Conservation (phyloP, 2,888 invertebrate genomes). For the Philonicus albiceps region DNA sequence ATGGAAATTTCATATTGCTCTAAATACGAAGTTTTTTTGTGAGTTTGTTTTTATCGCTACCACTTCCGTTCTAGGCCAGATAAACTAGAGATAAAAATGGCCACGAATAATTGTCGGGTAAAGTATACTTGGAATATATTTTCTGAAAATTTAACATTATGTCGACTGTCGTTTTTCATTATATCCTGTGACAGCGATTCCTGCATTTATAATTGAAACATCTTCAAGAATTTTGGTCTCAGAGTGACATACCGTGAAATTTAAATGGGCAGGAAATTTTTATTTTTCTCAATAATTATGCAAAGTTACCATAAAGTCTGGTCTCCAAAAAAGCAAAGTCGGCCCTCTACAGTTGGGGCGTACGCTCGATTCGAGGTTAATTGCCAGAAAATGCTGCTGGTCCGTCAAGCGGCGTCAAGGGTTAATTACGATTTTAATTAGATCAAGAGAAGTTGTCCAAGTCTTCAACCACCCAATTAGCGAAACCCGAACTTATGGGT, state of each 20-base stretch:
- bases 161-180: background rate
- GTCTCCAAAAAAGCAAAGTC: background rate
- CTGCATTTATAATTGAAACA: background rate
- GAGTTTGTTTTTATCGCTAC: background rate
- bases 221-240: background rate
- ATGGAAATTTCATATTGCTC: background rate
- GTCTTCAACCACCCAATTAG: slow-evolving; percentile 30
- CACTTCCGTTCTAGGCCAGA: background rate
- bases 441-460: slow-evolving; percentile 31
- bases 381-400: slow-evolving; percentile 35
- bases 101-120: background rate
- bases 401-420: slow-evolving; percentile 15
- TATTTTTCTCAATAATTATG: background rate
- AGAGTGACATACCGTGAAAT: slow-evolving; percentile 2
- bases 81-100: background rate
- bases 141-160: background rate
- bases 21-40: background rate
- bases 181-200: background rate
- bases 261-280: slow-evolving; percentile 1
- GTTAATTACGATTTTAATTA: slow-evolving; percentile 31
- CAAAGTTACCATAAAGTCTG: background rate
- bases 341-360: background rate
- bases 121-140: background rate
- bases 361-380: slow-evolving; percentile 5
- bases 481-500: slow-evolving; percentile 11